phyloP scores from a whole-genome alignment of 2,113 vertebrate species.

The Myrmophylax atrothorax region DNA sequence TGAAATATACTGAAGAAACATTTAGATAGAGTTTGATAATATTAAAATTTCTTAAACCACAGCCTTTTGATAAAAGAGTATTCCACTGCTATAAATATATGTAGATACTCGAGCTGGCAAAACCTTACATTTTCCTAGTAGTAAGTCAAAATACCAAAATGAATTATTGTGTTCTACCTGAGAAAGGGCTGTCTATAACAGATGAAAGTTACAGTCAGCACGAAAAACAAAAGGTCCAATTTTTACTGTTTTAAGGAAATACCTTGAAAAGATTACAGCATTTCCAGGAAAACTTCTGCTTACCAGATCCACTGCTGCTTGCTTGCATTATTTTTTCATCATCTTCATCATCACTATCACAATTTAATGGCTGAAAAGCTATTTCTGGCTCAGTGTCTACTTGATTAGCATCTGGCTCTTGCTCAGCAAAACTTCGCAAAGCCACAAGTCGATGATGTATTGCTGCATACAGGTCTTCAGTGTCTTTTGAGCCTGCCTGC shows the following conservation, averaged over 20 bases:
- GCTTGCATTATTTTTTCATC: constrained; percentile 44
- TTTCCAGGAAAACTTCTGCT: not conserved
- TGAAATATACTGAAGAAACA: not conserved
- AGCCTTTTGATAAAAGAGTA: not conserved
- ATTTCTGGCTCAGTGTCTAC: constrained; percentile 37
- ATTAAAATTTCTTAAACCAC: not conserved
- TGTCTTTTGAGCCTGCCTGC: constrained; percentile 81
- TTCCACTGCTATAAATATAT: not conserved
- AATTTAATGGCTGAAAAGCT: constrained; percentile 39
- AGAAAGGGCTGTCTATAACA: not conserved
- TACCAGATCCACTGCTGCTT: constrained; percentile 68
- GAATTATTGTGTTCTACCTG: not conserved
- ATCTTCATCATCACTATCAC: constrained; percentile 75
- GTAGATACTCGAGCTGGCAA: not conserved
- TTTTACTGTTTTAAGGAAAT: not conserved
- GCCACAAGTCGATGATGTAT: constrained; percentile 85
- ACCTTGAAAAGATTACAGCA: not conserved
- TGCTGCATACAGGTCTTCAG: constrained; percentile 73
- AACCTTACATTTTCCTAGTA: not conserved
- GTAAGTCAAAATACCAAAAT: not conserved
- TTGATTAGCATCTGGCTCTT: constrained; percentile 23
- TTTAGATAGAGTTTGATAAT: not conserved
- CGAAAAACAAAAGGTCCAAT: not conserved
- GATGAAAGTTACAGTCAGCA: not conserved
- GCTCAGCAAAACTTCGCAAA: constrained; percentile 59